These are phyloP conservation scores for Himalopsyche phryganea DNA, from an alignment of 1,140 invertebrate species.

Conservation along the genomic window DNA sequence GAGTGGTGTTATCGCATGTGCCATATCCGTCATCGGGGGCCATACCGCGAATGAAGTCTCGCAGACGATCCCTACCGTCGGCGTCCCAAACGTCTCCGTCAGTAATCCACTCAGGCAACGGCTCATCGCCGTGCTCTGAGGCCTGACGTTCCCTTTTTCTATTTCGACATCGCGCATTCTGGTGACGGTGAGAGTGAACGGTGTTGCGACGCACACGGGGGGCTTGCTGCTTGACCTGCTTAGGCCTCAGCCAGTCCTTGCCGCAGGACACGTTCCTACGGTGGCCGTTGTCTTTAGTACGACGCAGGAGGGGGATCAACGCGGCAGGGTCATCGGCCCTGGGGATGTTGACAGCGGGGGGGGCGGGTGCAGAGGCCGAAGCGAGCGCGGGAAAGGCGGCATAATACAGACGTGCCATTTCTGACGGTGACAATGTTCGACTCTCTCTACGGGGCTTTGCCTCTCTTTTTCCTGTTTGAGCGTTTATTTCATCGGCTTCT, in stretches of 20 bases:
- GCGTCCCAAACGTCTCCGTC: conserved; percentile 51
- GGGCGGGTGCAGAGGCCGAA: conserved; percentile 49
- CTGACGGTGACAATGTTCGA: conserved; percentile 43
- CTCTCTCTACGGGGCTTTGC: conserved; percentile 21
- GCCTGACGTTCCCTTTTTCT: conserved; percentile 36
- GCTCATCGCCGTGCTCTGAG: conserved; percentile 41
- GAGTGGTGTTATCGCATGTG: conserved; percentile 50
- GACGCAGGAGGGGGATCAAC: conserved; percentile 36
- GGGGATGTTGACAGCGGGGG: conserved; percentile 40
- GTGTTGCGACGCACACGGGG: conserved; percentile 37
- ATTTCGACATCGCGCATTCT: conserved; percentile 41
- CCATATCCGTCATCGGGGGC: conserved; percentile 51
- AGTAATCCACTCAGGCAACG: conserved; percentile 51
- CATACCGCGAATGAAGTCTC: conserved; percentile 48
- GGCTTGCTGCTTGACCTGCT: conserved; percentile 7
- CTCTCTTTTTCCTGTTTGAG: conserved; percentile 27
- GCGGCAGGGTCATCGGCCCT: conserved; percentile 39
- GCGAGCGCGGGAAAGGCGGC: conserved; percentile 53
- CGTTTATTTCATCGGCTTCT: conserved; percentile 38
- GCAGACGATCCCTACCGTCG: conserved; percentile 49
- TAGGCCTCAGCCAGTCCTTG: conserved; percentile 47
- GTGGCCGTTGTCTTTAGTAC: not conserved
- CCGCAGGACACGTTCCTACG: conserved; percentile 39
- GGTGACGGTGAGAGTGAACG: conserved; percentile 45
- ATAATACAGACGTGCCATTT: conserved; percentile 53